Evolutionary conservation across 2,888 invertebrate species (phyloP), one percentile per base, ranked within the genome.

Genomic region (Dynastes maya): DNA sequence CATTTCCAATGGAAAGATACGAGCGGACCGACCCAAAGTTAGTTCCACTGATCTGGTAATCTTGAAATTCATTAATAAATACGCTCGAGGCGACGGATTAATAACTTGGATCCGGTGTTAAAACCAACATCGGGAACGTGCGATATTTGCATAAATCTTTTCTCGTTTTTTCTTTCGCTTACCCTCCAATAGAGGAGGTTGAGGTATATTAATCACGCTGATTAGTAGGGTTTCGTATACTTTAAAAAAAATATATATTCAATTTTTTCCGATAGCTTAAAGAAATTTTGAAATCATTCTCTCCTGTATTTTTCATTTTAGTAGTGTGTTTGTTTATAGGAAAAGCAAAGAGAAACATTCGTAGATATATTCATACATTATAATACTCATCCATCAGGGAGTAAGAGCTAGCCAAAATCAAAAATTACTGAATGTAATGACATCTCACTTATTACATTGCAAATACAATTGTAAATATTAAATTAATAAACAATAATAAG

Each of bases 61-160:
- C 82, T 81, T 32, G 81, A 76, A 79, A 81, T 82, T 84, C 84
- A 83, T 84, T 84, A 84, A 84, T 84, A 83, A 83, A 80, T 79
- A 77, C 72, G 82, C 84, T 81, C 65, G 76, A 58, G 80, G 84
- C 76, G 37, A 76, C 76, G 80, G 81, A 83, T 82, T 83, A 84
- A 83, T 83, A 83, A 83, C 82, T 80, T 58, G 80, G 80, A 82
- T 82, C 82, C 72, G 63, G 82, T 82, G 79, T 82, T 82, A 79
- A 80, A 79, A 78, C 78, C 74, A 68, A 72, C 81, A 78, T 78
- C 81, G 78, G 45, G 76, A 65, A 55, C 80, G 80, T 79, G 79
- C 76, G 82, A 82, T 74, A 82, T 82, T 82, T 82, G 79, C 80
- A 80, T 79, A 81, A 81, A 83, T 83, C 81, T 81, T 81, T 80